phyloP scores from a whole-genome alignment of 2,797 vertebrate genomes.

The Lepus townsendii region DNA sequence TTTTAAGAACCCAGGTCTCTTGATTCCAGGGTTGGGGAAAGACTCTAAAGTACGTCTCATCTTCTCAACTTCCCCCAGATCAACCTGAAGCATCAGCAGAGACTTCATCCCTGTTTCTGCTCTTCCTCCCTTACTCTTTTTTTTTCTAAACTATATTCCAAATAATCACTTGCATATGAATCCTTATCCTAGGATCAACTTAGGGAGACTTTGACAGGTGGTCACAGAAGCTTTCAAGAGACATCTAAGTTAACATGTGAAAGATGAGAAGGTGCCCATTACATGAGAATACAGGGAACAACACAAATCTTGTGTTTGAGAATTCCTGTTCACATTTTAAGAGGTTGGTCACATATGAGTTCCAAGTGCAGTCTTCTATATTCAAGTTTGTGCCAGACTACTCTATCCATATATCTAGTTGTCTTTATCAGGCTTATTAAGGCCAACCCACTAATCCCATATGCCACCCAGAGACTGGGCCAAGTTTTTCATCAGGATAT shows the following conservation, averaged over 20 bases:
- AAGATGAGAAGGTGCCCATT: background rate
- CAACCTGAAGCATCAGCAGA: too few species aligned
- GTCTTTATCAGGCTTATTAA: background rate
- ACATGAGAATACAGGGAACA: background rate
- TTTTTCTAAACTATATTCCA: background rate
- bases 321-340: background rate
- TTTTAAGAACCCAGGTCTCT: too few species aligned
- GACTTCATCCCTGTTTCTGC: background rate
- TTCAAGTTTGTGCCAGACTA: background rate
- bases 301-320: background rate
- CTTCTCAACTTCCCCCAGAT: too few species aligned
- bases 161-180: background rate
- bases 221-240: slow-evolving; percentile 22
- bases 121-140: background rate
- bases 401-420: background rate
- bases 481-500: too few species aligned
- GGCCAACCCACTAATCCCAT: background rate
- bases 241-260: background rate
- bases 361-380: background rate
- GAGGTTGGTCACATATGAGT: background rate
- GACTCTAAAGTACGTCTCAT: too few species aligned
- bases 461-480: too few species aligned
- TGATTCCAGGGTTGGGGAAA: too few species aligned
- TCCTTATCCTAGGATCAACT: background rate
- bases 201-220: background rate